A percentile compares a stretch with the other conserved stretches of the same genome.
phyloP scores from a whole-genome alignment of 1,140 invertebrate genomes.

The Cardiocondyla obscurior region DNA sequence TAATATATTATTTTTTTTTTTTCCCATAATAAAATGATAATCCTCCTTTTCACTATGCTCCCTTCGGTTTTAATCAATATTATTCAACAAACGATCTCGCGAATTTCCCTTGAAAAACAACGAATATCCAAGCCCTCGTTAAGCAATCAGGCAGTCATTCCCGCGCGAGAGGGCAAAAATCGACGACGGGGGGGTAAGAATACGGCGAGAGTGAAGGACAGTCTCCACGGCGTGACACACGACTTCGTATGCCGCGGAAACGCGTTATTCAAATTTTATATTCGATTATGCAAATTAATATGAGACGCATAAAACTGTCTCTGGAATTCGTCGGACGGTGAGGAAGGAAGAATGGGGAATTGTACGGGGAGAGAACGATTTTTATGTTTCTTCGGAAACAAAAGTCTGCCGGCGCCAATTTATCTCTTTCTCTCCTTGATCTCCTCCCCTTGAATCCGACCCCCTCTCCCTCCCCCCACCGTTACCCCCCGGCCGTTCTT shows the following conservation, averaged over 20 bases:
- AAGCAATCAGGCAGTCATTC: constrained; percentile 54
- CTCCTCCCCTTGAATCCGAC: constrained; percentile 34
- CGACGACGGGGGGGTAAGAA: not conserved
- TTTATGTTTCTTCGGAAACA: constrained; percentile 82
- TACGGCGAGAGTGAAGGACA: not conserved
- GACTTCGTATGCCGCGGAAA: constrained; percentile 64
- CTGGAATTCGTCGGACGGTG: constrained; percentile 53
- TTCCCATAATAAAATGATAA: not conserved
- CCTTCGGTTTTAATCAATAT: constrained; percentile 29
- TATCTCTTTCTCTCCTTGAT: constrained; percentile 66
- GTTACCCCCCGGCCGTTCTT: not conserved
- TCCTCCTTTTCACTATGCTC: not conserved
- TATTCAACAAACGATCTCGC: constrained; percentile 20
- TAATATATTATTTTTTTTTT: not conserved
- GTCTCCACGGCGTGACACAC: constrained; percentile 70
- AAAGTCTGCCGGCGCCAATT: constrained; percentile 81
- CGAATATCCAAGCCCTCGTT: constrained; percentile 20
- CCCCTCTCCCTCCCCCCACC: constrained; percentile 24
- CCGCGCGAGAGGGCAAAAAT: not conserved
- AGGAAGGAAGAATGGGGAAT: not conserved
- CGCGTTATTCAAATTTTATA: constrained; percentile 82
- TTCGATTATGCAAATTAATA: constrained; percentile 84
- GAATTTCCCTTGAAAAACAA: constrained; percentile 33
- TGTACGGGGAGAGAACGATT: constrained; percentile 67
- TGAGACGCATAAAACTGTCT: constrained; percentile 82